Percentiles rank a stretch among this genome's conserved stretches.
phyloP scores from a whole-genome alignment of 2,797 vertebrate species.

The Myotis myotis region DNA sequence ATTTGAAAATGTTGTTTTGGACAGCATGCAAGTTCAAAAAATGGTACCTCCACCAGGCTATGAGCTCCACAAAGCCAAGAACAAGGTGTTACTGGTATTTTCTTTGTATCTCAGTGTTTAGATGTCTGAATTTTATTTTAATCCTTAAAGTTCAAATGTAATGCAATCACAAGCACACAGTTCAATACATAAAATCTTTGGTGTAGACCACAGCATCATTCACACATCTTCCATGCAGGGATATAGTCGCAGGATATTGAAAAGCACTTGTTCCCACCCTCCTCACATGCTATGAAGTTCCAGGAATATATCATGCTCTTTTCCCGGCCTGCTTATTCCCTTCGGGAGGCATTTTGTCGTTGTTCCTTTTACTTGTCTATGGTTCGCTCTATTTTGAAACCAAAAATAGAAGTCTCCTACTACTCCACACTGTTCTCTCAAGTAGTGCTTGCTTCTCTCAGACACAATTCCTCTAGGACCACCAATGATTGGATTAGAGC shows the following conservation, averaged over 20 bases:
- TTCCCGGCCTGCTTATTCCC: neutral
- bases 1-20: constrained; percentile 24
- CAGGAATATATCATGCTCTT: neutral
- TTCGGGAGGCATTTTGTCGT: neutral
- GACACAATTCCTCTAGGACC: neutral
- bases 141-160: neutral
- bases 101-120: constrained; percentile 16
- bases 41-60: neutral
- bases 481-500: neutral
- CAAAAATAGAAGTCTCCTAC: no score
- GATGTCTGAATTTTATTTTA: constrained; percentile 28
- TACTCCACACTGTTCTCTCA: no score
- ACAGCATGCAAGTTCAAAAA: neutral
- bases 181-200: neutral
- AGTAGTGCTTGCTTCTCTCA: neutral
- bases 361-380: neutral
- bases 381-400: no score
- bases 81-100: neutral
- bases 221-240: neutral
- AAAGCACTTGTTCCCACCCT: neutral
- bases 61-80: neutral
- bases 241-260: neutral
- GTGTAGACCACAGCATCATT: neutral
- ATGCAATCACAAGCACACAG: neutral
- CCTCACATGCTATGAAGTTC: neutral